Evolutionary conservation across 2,113 vertebrate species (phyloP).

Genomic region (Paedocypris sp.): DNA sequence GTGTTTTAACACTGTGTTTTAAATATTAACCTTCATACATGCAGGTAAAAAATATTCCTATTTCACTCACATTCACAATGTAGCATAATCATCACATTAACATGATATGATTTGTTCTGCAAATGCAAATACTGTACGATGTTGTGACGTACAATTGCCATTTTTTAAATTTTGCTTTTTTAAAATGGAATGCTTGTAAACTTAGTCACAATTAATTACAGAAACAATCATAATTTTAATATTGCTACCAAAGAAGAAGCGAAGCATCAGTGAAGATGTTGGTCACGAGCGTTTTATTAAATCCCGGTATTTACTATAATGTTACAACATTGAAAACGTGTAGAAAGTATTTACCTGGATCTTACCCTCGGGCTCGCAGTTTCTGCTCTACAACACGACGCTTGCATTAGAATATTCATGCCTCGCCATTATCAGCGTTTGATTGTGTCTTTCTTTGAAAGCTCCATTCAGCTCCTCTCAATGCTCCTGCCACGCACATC

Average conservation of each 20-base stretch:
- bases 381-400: slow-evolving; percentile 3
- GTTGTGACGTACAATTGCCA: no score
- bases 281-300: slow-evolving; percentile 4
- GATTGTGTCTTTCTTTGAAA: slow-evolving; percentile 35
- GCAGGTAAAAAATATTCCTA: no score
- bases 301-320: slow-evolving; percentile 17
- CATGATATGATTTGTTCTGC: no score
- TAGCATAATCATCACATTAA: no score
- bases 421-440: slow-evolving; percentile 12
- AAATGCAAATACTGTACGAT: no score
- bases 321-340: slow-evolving; percentile 15
- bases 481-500: slow-evolving; percentile 43
- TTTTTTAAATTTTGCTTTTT: no score
- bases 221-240: slow-evolving; percentile 22
- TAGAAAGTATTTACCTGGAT: slow-evolving; percentile 18
- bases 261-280: not conserved
- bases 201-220: slow-evolving; percentile 11
- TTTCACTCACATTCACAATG: no score
- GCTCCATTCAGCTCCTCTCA: slow-evolving; percentile 54
- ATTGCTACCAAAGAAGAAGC: slow-evolving; percentile 5
- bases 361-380: slow-evolving; percentile 2
- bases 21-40: no score
- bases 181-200: not conserved
- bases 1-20: no score
- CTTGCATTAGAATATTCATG: slow-evolving; percentile 18